phyloP scores from a whole-genome alignment of 23 tunicate genomes.

The Phallusia fumigata region DNA sequence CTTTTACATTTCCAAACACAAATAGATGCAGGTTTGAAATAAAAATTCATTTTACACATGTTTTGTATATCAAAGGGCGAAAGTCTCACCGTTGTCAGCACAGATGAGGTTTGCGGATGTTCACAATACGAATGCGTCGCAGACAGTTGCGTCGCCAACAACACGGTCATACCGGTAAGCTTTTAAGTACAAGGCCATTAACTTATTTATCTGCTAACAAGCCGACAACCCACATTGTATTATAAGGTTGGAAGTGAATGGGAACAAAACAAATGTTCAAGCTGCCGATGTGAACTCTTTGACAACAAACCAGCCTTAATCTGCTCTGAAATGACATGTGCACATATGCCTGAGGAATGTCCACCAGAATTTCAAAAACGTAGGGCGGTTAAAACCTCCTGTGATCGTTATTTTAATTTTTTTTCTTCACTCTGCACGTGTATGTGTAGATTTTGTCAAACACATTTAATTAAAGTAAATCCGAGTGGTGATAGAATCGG shows the following conservation, averaged over 20 bases:
- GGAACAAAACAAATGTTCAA: constrained; percentile 4
- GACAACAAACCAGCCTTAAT: neutral
- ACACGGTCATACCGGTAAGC: constrained; percentile 7
- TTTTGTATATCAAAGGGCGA: constrained; percentile 6
- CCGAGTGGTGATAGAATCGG: too few relatives aligned
- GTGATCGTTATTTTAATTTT: too few relatives aligned
- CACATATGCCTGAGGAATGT: constrained; percentile 19
- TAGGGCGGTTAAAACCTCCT: too few relatives aligned
- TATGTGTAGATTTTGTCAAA: too few relatives aligned
- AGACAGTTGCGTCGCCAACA: neutral
- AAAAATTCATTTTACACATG: too few relatives aligned
- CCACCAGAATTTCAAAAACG: constrained; percentile 9
- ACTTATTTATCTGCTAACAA: neutral
- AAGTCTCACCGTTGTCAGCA: neutral
- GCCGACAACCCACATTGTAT: neutral
- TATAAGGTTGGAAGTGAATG: neutral
- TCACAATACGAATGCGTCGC: constrained; percentile 5
- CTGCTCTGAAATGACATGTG: neutral
- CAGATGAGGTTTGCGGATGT: constrained; percentile 8
- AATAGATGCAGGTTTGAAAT: too few relatives aligned
- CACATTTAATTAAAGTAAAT: too few relatives aligned
- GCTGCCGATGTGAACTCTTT: constrained; percentile 5
- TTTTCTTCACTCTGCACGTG: too few relatives aligned
- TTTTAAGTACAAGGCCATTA: neutral
- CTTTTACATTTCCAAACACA: too few relatives aligned